Evolutionary conservation across 2,113 vertebrate species (phyloP).

Genomic region (Stictonetta naevosa): DNA sequence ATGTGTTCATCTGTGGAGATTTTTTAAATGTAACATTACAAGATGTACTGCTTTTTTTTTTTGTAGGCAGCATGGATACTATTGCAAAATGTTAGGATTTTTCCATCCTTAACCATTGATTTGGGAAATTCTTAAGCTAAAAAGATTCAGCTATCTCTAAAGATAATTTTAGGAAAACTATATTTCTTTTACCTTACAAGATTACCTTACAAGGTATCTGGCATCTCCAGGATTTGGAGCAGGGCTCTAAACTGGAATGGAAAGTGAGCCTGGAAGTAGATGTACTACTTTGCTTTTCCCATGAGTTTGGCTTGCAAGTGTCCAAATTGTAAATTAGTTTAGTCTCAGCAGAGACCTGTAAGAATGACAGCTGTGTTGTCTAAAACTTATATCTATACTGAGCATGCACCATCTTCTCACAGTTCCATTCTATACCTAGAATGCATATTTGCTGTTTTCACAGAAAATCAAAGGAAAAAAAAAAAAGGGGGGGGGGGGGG

Average conservation of each 20-base stretch:
- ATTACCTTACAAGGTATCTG: not conserved
- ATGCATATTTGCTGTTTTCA: not conserved
- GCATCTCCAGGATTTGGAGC: not conserved
- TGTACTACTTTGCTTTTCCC: not conserved
- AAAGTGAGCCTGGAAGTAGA: not conserved
- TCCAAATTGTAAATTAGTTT: not conserved
- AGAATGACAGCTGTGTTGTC: not conserved
- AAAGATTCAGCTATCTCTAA: not conserved
- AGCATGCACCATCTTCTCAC: not conserved
- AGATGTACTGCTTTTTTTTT: not conserved
- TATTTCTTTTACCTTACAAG: not conserved
- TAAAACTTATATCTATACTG: not conserved
- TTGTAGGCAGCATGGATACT: not conserved
- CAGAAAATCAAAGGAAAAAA: not conserved
- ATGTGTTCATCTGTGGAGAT: not conserved
- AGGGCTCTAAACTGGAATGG: not conserved
- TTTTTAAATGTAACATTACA: not conserved
- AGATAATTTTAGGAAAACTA: not conserved
- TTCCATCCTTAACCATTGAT: not conserved
- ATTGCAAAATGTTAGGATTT: not conserved
- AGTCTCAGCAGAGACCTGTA: not conserved
- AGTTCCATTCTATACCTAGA: not conserved
- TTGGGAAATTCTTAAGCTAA: not conserved
- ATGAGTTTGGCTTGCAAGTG: not conserved
- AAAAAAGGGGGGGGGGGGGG: too few species aligned